Conservation (phyloP, 2,797 vertebrate genomes). For the Muscicapa striata region DNA sequence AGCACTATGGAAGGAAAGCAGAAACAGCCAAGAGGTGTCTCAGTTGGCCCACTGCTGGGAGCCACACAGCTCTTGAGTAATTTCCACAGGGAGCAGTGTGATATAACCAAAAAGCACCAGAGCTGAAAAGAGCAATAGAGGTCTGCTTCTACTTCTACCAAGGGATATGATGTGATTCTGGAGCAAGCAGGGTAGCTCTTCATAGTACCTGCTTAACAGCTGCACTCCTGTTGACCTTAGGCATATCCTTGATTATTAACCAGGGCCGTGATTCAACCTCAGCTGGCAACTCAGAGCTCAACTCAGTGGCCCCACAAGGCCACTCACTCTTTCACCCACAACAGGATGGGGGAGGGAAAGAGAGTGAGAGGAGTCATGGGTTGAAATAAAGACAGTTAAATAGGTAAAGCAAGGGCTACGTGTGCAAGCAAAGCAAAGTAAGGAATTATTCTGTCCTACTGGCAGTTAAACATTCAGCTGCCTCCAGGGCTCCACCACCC, state of each 20-base stretch:
- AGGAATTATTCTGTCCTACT: background rate
- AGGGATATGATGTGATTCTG: background rate
- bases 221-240: background rate
- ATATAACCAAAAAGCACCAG: background rate
- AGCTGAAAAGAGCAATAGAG: background rate
- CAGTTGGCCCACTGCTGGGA: background rate
- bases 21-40: background rate
- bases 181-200: background rate
- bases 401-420: background rate
- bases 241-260: background rate
- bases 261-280: rapidly evolving
- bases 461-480: rapidly evolving
- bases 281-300: background rate
- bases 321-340: rapidly evolving
- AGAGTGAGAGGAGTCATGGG: background rate
- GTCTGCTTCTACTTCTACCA: background rate
- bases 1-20: background rate
- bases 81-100: background rate
- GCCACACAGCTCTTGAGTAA: background rate
- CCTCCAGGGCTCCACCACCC: background rate
- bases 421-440: background rate
- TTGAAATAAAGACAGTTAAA: background rate
- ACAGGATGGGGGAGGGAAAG: background rate
- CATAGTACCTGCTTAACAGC: background rate
- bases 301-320: background rate